Percentiles rank a stretch among this genome's conserved stretches.
Evolutionary conservation across 1,140 invertebrate species (phyloP).

Genomic region (Lepidurus arcticus): DNA sequence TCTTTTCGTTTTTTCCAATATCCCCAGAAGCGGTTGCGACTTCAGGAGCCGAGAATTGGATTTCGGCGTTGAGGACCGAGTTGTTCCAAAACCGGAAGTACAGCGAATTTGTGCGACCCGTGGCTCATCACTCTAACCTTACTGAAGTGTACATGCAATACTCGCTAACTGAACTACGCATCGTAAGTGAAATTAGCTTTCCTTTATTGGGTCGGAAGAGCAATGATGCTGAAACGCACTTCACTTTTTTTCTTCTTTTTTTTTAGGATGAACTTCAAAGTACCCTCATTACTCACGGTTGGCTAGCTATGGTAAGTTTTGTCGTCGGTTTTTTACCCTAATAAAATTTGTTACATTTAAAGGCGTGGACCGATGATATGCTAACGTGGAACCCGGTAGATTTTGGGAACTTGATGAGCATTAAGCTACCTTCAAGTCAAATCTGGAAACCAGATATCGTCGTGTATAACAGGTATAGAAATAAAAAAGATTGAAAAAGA

Average conservation of each 20-base stretch:
- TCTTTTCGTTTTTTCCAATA: background rate
- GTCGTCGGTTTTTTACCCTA: background rate
- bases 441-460: constrained; percentile 33
- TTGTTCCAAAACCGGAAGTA: constrained; percentile 29
- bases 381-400: constrained; percentile 30
- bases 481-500: background rate
- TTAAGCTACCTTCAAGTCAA: constrained; percentile 30
- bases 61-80: constrained; percentile 23
- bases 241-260: background rate
- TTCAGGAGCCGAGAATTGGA: constrained; percentile 17
- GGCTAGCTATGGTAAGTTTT: constrained; percentile 27
- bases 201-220: background rate
- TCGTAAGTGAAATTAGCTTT: background rate
- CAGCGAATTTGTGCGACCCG: constrained; percentile 25
- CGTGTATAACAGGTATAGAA: constrained; percentile 27
- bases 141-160: constrained; percentile 29
- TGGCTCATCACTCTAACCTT: constrained; percentile 25
- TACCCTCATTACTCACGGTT: constrained; percentile 23
- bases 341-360: background rate
- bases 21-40: background rate
- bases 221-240: background rate
- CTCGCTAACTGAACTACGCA: constrained; percentile 2
- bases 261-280: constrained; percentile 21
- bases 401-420: constrained; percentile 26
- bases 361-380: constrained; percentile 30